A percentile compares a stretch with the other conserved stretches of the same genome.
Evolutionary conservation across 2,888 invertebrate species (phyloP).

Genomic region (Steromphala cineraria): DNA sequence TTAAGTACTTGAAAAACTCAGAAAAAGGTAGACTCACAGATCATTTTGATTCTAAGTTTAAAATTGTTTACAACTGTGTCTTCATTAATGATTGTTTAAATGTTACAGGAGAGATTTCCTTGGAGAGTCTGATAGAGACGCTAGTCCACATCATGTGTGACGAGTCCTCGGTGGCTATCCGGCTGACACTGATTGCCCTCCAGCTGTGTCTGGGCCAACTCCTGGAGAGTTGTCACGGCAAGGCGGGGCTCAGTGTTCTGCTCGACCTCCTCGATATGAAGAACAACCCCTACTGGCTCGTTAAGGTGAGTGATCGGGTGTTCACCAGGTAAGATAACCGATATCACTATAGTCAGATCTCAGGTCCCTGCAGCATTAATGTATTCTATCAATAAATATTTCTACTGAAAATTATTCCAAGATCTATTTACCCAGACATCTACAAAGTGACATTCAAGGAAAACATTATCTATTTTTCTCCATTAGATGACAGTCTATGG

Average conservation of each 20-base stretch:
- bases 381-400: too few species aligned
- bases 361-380: too few species aligned
- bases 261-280: slow-evolving; percentile 81
- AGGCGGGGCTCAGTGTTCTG: slow-evolving; percentile 79
- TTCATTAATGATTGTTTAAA: too few species aligned
- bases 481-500: too few species aligned
- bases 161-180: slow-evolving; percentile 85
- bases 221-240: slow-evolving; percentile 81
- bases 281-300: slow-evolving; percentile 88
- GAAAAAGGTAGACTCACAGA: too few species aligned
- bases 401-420: neutral
- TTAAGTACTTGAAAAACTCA: too few species aligned
- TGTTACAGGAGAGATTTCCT: slow-evolving; percentile 40
- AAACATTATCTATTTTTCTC: too few species aligned
- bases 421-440: neutral
- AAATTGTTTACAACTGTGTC: too few species aligned
- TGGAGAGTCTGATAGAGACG: slow-evolving; percentile 66
- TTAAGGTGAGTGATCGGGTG: slow-evolving; percentile 80
- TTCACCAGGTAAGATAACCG: too few species aligned
- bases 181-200: slow-evolving; percentile 83
- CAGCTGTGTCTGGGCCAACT: slow-evolving; percentile 80
- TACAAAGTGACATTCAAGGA: too few species aligned
- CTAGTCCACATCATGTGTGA: slow-evolving; percentile 70
- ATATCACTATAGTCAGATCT: too few species aligned
- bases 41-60: too few species aligned